Evolutionary conservation across 2,797 vertebrate genomes (phyloP), one percentile per base, ranked within the genome.

Genomic region (Poecilia velifera): DNA sequence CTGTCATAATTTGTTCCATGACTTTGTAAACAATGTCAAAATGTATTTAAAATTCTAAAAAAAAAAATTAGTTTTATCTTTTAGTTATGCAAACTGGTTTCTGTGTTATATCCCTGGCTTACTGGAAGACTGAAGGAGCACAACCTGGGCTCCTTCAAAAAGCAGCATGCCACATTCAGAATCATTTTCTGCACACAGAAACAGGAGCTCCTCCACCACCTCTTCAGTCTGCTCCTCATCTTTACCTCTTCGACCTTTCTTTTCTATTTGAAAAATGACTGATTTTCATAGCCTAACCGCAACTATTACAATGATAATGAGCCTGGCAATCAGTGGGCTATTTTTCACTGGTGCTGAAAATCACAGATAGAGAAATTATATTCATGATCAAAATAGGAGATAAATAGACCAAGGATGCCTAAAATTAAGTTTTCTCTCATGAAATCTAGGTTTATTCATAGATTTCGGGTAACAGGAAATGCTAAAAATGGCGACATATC

Each of bases 301-400:
- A 70, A 49, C 73, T 75, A 70, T 70, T 66, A 39, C 64, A 77
- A 70, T 46, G 64, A 45, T 76, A 64, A 76, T 47, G 49, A 72
- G 16, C 3, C n/a, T 53, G 25, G 49, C 74, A 49, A 78, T 71
- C 66, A 72, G 49, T 45, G 66, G 6, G 18, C 39, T 72, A 5
- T 46, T 14, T 70, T n/a, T 53, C 22, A 72, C 41, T 47, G 41
- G 31, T 53, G 53, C 55, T 18, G 12, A 43, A 47, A 46, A 72
- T 34, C 46, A 76, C 43, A 36, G 28, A 57, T 22, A 25, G 51
- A 74, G 2, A 34, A 74, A 79, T 53, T 22, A 78, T 22, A 62
- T 20, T 45, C 31, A 34, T 68, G 62, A 74, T 74, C 55, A 74
- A 31, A 53, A n/a, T 53, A 72, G 62, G 4, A 53, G 28, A 36